These are phyloP conservation scores for Yponomeuta sedellus DNA, from an alignment of 2,888 invertebrate species.

Conservation along the genomic window DNA sequence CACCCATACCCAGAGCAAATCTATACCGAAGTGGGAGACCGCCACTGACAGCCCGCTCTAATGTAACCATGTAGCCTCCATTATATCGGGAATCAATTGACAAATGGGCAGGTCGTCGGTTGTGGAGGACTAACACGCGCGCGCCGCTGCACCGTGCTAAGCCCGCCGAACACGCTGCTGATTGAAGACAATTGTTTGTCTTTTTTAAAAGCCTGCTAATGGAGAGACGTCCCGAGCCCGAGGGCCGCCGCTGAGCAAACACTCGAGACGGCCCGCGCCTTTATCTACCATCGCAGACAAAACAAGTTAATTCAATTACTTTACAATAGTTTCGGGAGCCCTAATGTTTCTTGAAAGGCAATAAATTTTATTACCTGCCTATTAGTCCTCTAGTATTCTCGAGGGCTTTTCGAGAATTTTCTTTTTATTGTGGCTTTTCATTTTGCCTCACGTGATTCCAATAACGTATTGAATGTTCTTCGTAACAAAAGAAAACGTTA, in stretches of 20 bases:
- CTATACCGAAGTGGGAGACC: conserved; percentile 59
- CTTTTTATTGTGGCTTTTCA: neutral
- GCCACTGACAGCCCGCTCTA: conserved; percentile 64
- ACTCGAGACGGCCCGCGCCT: conserved; percentile 8
- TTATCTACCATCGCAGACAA: conserved; percentile 13
- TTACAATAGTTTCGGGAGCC: conserved; percentile 21
- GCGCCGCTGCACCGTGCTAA: conserved; percentile 19
- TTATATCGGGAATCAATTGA: conserved; percentile 75
- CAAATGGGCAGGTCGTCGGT: conserved; percentile 55
- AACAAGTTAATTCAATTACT: conserved; percentile 16
- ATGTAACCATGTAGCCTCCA: conserved; percentile 70
- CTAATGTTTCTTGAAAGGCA: conserved; percentile 12
- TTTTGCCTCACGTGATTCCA: neutral
- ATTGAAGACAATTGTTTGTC: conserved; percentile 47
- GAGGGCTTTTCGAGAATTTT: neutral
- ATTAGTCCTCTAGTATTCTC: conserved; percentile 1
- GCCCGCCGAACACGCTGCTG: conserved; percentile 25
- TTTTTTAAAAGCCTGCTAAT: conserved; percentile 44
- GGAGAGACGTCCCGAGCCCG: conserved; percentile 25
- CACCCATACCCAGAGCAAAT: conserved; percentile 44
- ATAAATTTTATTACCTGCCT: conserved; percentile 7
- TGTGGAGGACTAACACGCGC: neutral
- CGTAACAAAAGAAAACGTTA: neutral
- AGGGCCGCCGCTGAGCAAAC: conserved; percentile 16
- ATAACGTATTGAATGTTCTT: neutral